Conservation (phyloP, 2,797 vertebrate genomes). For the Diceros bicornis region DNA sequence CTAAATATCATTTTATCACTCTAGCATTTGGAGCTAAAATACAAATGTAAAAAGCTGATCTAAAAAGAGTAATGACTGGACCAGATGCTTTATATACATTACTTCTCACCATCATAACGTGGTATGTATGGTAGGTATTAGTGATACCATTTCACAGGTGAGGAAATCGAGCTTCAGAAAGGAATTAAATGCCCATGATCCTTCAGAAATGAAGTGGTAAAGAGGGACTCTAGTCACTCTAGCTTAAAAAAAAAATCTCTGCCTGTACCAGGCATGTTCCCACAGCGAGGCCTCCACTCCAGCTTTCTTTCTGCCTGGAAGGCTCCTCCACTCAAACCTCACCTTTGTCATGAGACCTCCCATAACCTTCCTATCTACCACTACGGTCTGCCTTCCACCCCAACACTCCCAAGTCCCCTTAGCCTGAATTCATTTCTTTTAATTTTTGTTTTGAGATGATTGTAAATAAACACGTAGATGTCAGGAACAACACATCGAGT, state of each 20-base stretch:
- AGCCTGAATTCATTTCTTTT: not conserved
- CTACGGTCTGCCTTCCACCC: not conserved
- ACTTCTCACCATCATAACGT: not conserved
- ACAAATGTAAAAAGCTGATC: not conserved
- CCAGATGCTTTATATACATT: not conserved
- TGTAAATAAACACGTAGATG: conserved; percentile 25
- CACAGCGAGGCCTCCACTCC: not conserved
- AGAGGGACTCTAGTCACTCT: not conserved
- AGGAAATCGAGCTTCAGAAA: not conserved
- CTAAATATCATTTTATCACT: conserved; percentile 24
- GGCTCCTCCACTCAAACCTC: not conserved
- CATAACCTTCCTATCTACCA: not conserved
- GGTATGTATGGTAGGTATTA: not conserved
- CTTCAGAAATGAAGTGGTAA: not conserved
- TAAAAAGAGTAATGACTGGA: not conserved
- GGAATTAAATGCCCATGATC: not conserved
- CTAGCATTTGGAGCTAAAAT: conserved; percentile 25
- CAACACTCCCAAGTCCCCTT: not conserved
- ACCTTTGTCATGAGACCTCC: not conserved
- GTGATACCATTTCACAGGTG: not conserved
- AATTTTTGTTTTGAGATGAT: conserved; percentile 25
- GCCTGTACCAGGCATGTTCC: not conserved
- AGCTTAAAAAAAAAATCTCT: not conserved
- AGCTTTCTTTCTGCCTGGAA: not conserved
- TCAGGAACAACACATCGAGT: conserved; percentile 28